Conservation (phyloP, 1,140 invertebrate genomes). For the Leptoteleia sp. region DNA sequence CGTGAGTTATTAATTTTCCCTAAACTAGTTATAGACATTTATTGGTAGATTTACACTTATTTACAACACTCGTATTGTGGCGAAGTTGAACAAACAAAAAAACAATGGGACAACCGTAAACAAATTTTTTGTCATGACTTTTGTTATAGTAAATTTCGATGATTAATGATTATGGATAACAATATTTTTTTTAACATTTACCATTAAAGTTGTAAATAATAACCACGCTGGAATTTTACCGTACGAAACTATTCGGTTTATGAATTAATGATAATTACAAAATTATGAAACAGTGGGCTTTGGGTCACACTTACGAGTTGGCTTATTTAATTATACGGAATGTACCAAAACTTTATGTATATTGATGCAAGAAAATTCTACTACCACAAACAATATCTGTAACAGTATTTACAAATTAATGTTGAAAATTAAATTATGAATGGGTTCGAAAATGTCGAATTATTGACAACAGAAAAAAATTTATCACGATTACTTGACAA, state of each 20-base stretch:
- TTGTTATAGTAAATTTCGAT: neutral
- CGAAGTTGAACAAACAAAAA: neutral
- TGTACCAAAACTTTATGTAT: slow-evolving; percentile 22
- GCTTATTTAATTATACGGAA: slow-evolving; percentile 15
- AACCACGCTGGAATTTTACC: no score
- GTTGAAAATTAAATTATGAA: neutral
- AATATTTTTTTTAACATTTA: no score
- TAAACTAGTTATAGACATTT: slow-evolving; percentile 54
- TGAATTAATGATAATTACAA: slow-evolving; percentile 13
- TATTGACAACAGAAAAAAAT: no score
- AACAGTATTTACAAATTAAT: slow-evolving; percentile 26
- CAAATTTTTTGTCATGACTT: no score
- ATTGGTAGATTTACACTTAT: slow-evolving; percentile 36
- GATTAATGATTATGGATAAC: slow-evolving; percentile 1
- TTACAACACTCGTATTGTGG: slow-evolving; percentile 17
- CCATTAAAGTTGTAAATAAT: no score
- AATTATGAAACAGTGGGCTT: slow-evolving; percentile 43
- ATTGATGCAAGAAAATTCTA: neutral
- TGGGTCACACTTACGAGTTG: slow-evolving; percentile 1
- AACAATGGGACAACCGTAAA: no score
- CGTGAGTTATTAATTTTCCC: slow-evolving; percentile 33
- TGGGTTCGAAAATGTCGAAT: no score
- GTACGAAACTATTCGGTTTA: neutral
- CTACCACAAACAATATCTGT: no score
- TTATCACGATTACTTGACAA: no score